Conservation (phyloP, 2,113 vertebrate species). For the Tautogolabrus adspersus region DNA sequence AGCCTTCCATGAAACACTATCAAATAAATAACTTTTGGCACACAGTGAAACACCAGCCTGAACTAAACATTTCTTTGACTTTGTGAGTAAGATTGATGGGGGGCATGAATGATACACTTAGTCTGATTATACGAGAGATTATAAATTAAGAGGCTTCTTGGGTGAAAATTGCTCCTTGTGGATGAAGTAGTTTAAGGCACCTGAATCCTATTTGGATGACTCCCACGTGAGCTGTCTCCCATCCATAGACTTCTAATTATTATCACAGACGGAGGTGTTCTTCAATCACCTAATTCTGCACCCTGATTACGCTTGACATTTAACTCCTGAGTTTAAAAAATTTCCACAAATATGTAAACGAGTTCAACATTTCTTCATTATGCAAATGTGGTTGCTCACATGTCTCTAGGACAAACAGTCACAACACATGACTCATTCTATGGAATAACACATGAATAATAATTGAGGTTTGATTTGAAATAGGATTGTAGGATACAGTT, state of each 20-base stretch:
- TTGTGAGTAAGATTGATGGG: conserved; percentile 29
- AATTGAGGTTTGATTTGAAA: not conserved
- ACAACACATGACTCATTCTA: conserved; percentile 4
- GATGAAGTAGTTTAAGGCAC: conserved; percentile 43
- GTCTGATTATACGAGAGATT: conserved; percentile 64
- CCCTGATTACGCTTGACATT: conserved; percentile 78
- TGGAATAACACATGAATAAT: not conserved
- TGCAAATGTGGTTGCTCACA: conserved; percentile 50
- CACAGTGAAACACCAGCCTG: not conserved
- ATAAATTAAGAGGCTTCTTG: conserved; percentile 66
- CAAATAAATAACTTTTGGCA: conserved; percentile 8
- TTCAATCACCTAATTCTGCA: conserved; percentile 66
- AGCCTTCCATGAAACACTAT: not conserved
- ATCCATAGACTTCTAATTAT: conserved; percentile 69
- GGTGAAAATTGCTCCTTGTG: conserved; percentile 54
- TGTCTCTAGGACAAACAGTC: conserved; percentile 40
- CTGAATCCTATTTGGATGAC: conserved; percentile 48
- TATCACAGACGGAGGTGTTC: conserved; percentile 69
- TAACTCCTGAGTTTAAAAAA: conserved; percentile 49
- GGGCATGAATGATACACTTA: conserved; percentile 47
- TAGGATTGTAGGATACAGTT: not conserved
- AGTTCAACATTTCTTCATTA: conserved; percentile 57
- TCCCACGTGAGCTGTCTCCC: conserved; percentile 30
- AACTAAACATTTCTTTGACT: conserved; percentile 1
- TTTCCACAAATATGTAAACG: conserved; percentile 58